A percentile compares a stretch with the other conserved stretches of the same genome.
Evolutionary conservation across 1,140 invertebrate species (phyloP).

Genomic region (Heliconius melpomene): DNA sequence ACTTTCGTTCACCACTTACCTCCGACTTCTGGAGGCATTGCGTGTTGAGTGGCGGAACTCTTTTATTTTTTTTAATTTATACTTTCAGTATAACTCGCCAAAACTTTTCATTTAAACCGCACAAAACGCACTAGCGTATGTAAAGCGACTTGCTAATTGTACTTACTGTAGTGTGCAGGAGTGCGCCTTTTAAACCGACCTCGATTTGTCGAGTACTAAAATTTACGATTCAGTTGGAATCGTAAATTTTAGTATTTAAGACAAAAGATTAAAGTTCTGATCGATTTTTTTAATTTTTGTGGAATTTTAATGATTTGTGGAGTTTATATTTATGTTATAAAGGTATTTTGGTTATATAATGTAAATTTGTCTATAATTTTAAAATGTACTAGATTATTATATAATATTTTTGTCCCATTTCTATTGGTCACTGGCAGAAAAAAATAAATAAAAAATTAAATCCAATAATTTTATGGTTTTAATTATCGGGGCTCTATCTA

Average conservation of each 20-base stretch:
- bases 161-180: slow-evolving; percentile 50
- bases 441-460: too few species aligned
- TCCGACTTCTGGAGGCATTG: too few species aligned
- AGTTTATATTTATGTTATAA: not conserved
- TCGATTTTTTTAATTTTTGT: slow-evolving; percentile 21
- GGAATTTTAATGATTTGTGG: slow-evolving; percentile 12
- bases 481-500: too few species aligned
- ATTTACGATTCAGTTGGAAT: slow-evolving; percentile 40
- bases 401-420: too few species aligned
- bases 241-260: slow-evolving; percentile 48
- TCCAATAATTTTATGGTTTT: too few species aligned
- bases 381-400: too few species aligned
- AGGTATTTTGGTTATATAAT: too few species aligned
- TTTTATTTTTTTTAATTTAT: not conserved
- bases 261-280: slow-evolving; percentile 34
- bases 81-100: slow-evolving; percentile 12
- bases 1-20: too few species aligned
- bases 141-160: slow-evolving; percentile 67
- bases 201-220: too few species aligned
- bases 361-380: too few species aligned
- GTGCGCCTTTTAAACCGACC: slow-evolving; percentile 48
- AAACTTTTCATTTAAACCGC: slow-evolving; percentile 23
- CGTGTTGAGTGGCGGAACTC: too few species aligned
- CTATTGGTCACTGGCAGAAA: too few species aligned
- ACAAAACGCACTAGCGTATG: slow-evolving; percentile 51